phyloP scores from a whole-genome alignment of 1,140 invertebrate species.

The Ditylenchus dipsaci region DNA sequence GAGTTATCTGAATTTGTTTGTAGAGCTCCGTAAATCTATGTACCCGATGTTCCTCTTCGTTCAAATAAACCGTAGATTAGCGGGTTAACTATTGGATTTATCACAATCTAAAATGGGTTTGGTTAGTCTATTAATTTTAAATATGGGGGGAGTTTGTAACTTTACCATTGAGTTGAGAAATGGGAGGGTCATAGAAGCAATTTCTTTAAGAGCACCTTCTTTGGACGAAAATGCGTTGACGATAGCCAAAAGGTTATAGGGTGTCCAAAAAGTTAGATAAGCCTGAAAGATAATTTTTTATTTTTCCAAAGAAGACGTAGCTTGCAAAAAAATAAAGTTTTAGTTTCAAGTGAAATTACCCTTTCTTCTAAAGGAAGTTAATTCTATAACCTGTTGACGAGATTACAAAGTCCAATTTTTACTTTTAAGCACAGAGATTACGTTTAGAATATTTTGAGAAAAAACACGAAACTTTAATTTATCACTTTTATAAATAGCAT shows the following conservation, averaged over 20 bases:
- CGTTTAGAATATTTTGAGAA: no score
- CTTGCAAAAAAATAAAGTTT: no score
- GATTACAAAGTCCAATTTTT: no score
- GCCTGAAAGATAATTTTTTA: slow-evolving; percentile 46
- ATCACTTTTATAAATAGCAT: no score
- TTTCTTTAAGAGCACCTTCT: slow-evolving; percentile 40
- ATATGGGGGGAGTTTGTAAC: neutral
- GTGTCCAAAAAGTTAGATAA: slow-evolving; percentile 53
- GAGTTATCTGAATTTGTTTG: neutral
- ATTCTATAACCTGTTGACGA: no score
- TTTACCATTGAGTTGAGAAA: slow-evolving; percentile 49
- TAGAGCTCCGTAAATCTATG: neutral
- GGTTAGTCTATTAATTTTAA: neutral
- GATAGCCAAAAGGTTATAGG: slow-evolving; percentile 51
- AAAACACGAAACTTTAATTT: no score
- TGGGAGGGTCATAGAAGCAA: slow-evolving; percentile 46
- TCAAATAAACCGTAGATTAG: slow-evolving; percentile 46
- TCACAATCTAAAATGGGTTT: slow-evolving; percentile 23
- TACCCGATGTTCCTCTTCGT: slow-evolving; percentile 1
- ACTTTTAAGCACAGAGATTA: no score
- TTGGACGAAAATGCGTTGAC: slow-evolving; percentile 42
- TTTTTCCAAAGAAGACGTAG: no score
- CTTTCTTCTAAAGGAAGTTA: no score
- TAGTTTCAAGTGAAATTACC: no score
- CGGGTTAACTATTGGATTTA: slow-evolving; percentile 52